phyloP scores from a whole-genome alignment of 2,113 vertebrate species.

The Sturnus vulgaris region DNA sequence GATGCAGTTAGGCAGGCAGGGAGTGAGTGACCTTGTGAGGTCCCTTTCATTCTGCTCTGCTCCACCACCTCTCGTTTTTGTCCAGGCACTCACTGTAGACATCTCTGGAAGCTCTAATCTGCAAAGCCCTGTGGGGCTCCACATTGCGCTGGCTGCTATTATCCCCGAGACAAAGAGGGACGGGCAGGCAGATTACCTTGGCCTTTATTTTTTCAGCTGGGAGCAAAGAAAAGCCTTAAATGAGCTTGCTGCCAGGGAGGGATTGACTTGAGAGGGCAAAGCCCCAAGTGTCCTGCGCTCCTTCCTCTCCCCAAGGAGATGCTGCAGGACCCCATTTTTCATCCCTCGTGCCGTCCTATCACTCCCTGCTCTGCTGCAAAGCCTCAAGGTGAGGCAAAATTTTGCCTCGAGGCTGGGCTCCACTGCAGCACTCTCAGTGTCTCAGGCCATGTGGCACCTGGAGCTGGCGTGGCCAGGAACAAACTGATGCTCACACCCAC shows the following conservation, averaged over 20 bases:
- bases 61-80: slow-evolving; percentile 32
- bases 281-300: background rate
- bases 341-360: fast-evolving
- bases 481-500: background rate
- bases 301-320: background rate
- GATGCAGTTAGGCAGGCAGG: background rate
- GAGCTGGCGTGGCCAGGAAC: background rate
- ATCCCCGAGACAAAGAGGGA: slow-evolving; percentile 51
- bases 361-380: background rate
- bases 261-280: background rate
- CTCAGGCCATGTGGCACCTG: fast-evolving
- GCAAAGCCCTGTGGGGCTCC: slow-evolving; percentile 36
- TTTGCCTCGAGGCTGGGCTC: background rate
- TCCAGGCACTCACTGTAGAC: slow-evolving; percentile 19
- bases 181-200: slow-evolving; percentile 48
- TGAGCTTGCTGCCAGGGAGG: background rate
- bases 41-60: background rate
- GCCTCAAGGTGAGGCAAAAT: background rate
- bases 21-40: background rate
- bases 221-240: slow-evolving; percentile 25
- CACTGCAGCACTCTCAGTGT: background rate
- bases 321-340: background rate
- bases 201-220: slow-evolving; percentile 49
- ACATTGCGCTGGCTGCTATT: slow-evolving; percentile 14
- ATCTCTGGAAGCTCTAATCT: slow-evolving; percentile 45